Base-by-base conservation (phyloP, 35 echinoderm and acorn worm species). In the Diadema setosum region DNA sequence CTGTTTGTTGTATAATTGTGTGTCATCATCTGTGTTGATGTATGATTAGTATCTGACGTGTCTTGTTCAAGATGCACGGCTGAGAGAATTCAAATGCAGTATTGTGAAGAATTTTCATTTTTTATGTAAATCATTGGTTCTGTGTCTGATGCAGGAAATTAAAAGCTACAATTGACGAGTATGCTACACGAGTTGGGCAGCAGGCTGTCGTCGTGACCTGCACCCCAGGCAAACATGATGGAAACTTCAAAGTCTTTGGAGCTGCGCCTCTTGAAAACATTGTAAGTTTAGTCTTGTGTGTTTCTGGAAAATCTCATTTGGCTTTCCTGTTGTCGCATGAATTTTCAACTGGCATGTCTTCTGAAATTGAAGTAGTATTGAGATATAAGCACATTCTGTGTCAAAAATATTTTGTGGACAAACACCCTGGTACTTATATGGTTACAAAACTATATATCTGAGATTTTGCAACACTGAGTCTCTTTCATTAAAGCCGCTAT, bases 201-300 rank as follows among this genome's bases (percentile, higher is more conserved):
- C 96, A 98, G 39, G 96, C 96, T 20, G 85, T 94, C 12, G 85
- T 98, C 5, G 61, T 98, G 29, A 87, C 84, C 59, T 94, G 96
- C 45, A 90, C 93, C 39, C 96, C 96, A 27, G 96, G 96, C 16
- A 98, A 98, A 81, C 85, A 90, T 57, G 92, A 98, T 26, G 88
- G 85, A 39, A 88, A 94, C 40, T 98, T 94, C 81, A 98, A 98
- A 83, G 96, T 98, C 3, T 94, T 91, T 92, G 96, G 96, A 21
- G 92, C 96, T 70, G 82, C 88, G 40, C 96, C 96, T 6, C 65
- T 98, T 39, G 96, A 98, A 85, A 91, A 91, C 89, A 93, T 98
- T 85, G 96, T 98, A 74, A 90, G 95, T 94, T 42, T 1, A 36
- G n/a, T n/a, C n/a, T 32, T 46, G 29, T 25, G 17, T 45, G 39